phyloP scores from a whole-genome alignment of 2,888 invertebrate genomes.

The Drosophila bunnanda region DNA sequence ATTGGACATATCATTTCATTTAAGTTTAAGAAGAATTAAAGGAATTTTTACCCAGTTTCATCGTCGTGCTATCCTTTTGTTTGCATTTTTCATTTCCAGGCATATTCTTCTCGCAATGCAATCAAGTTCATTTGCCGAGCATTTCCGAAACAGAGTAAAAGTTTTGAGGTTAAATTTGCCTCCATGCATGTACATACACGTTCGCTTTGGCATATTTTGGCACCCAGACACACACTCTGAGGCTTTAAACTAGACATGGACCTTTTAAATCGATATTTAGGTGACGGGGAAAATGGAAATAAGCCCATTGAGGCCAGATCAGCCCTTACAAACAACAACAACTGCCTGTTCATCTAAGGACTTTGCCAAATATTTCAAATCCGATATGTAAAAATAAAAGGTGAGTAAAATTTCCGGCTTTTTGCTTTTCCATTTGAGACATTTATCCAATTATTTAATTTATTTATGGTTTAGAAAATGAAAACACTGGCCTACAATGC shows the following conservation, averaged over 20 bases:
- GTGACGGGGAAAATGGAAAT: conserved; percentile 8
- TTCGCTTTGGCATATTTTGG: conserved; percentile 34
- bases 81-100: not conserved
- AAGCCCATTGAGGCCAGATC: conserved; percentile 5
- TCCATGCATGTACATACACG: conserved; percentile 2
- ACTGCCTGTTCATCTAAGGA: not conserved
- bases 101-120: conserved; percentile 6
- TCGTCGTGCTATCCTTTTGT: not conserved
- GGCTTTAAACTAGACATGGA: conserved; percentile 53
- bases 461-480: conserved; percentile 2
- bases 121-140: not conserved
- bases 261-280: conserved; percentile 44
- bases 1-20: not conserved
- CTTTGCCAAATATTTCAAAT: conserved; percentile 11
- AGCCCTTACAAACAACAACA: conserved; percentile 4
- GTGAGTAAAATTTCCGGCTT: not conserved
- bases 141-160: conserved; percentile 3
- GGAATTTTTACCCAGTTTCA: not conserved
- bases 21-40: not conserved
- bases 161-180: not conserved
- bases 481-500: not conserved
- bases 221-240: conserved; percentile 32
- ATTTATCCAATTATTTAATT: conserved; percentile 11
- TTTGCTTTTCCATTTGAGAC: conserved; percentile 3
- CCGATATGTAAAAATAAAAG: not conserved